Base-by-base conservation (phyloP, 2,113 vertebrate species). In the Gobio gobio region DNA sequence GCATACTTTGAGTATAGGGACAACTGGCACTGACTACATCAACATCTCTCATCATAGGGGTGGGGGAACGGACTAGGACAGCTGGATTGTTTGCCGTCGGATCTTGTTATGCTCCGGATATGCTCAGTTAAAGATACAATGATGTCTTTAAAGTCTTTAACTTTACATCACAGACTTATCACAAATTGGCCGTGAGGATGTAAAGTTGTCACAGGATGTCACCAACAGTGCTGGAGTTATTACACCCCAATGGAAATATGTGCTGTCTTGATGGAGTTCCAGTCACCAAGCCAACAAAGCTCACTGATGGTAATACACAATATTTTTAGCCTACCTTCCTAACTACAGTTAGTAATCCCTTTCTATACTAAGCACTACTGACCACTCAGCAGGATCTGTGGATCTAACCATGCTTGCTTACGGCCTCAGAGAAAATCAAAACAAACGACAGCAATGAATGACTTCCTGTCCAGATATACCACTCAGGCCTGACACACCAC, bases 181-280 rank as follows among this genome's bases (percentile, higher is more conserved):
- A 4, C 84, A 43, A 20, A 88, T 91, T 22, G 86, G 85, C 7
- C 74, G 51, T 13, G 87, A 85, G n/a, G 88, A 89, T 36, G 89
- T 84, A 14, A 47, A 80, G 6, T 13, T 74, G 18, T 70, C 80
- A 22, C 89, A 87, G 33, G 61, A 88, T 47, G 86, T 91, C 77
- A 87, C 87, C 70, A 89, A 89, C 64, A 66, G 20, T 16, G 63
- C 43, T 29, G 90, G 87, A 36, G 13, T 83, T 68, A 72, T 84
- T 90, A 78, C 83, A 91, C 82, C 88, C 88, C 6, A 84, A 85
- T 70, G 89, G 83, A 10, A 89, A 89, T 64, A 76, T 73, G 5
- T 91, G 90, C 63, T 56, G 73, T 36, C 85, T 89, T 0, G 90
- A 90, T 64, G 89, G 88, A 36, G 36, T 83, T n/a, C 59, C 66